Conservation (phyloP, 2,113 vertebrate species). For the Gorsachius goisagi region DNA sequence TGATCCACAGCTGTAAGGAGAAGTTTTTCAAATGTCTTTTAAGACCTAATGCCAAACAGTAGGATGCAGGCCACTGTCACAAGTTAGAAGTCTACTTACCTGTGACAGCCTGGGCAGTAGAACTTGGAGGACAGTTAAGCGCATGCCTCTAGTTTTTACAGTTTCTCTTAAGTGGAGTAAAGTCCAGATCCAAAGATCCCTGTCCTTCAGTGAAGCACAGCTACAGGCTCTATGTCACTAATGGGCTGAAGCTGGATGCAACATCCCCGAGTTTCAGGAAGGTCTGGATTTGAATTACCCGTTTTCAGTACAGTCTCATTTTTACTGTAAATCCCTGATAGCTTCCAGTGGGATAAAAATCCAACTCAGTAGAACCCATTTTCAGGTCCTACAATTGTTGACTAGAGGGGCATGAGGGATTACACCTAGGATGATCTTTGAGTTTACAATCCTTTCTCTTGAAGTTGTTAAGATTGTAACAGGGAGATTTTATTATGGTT, state of each 20-base stretch:
- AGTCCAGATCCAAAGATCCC: neutral
- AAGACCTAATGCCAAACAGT: neutral
- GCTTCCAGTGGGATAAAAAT: neutral
- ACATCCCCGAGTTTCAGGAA: neutral
- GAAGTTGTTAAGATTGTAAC: neutral
- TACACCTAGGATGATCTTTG: neutral
- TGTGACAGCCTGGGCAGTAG: neutral
- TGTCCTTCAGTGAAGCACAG: neutral
- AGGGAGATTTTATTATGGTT: neutral
- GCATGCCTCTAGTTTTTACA: neutral
- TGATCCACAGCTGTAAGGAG: neutral
- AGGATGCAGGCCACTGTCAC: neutral
- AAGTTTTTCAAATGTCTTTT: neutral
- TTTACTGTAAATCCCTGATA: neutral
- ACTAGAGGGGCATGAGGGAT: neutral
- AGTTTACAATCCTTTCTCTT: neutral
- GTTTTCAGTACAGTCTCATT: neutral
- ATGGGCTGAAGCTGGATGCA: neutral
- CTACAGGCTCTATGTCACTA: neutral
- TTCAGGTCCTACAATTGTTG: neutral
- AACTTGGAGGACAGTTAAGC: neutral
- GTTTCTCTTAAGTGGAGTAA: neutral
- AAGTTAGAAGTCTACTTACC: neutral
- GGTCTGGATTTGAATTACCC: neutral
- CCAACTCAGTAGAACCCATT: neutral